phyloP scores from a whole-genome alignment of 2,888 invertebrate genomes.

The Eristalis arbustorum region DNA sequence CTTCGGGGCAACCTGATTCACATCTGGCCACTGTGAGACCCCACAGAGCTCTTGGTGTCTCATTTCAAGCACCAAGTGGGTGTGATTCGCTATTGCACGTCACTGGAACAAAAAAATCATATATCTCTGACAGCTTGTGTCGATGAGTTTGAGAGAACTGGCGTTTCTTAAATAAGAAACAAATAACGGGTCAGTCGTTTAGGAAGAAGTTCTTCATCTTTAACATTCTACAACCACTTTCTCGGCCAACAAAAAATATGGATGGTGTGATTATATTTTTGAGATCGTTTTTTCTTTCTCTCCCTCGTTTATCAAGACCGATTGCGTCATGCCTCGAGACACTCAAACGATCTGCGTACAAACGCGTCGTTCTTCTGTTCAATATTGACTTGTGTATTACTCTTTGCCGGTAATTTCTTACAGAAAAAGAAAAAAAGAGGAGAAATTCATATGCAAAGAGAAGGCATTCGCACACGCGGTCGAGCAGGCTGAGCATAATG shows the following conservation, averaged over 20 bases:
- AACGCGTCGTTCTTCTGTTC: background rate
- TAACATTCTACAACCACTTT: background rate
- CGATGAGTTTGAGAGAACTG: too few species aligned
- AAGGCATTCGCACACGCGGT: background rate
- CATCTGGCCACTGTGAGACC: background rate
- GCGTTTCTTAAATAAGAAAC: background rate
- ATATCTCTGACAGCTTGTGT: background rate
- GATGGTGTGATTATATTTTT: slow-evolving; percentile 26
- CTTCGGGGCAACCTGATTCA: background rate
- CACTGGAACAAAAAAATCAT: background rate
- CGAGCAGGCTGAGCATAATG: background rate
- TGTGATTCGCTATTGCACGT: background rate
- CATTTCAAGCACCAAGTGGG: background rate
- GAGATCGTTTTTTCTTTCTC: background rate
- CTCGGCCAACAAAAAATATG: background rate
- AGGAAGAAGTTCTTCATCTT: background rate
- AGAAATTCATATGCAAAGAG: background rate
- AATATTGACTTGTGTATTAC: too few species aligned
- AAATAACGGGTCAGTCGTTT: background rate
- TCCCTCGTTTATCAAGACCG: background rate
- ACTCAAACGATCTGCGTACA: slow-evolving; percentile 3
- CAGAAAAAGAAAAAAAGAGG: background rate
- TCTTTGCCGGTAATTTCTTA: slow-evolving; percentile 4
- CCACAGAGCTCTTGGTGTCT: background rate
- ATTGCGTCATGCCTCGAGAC: slow-evolving; percentile 19